Evolutionary conservation across 2,797 vertebrate species (phyloP), one percentile per base, ranked within the genome.

Genomic region (Crax fasciolata): DNA sequence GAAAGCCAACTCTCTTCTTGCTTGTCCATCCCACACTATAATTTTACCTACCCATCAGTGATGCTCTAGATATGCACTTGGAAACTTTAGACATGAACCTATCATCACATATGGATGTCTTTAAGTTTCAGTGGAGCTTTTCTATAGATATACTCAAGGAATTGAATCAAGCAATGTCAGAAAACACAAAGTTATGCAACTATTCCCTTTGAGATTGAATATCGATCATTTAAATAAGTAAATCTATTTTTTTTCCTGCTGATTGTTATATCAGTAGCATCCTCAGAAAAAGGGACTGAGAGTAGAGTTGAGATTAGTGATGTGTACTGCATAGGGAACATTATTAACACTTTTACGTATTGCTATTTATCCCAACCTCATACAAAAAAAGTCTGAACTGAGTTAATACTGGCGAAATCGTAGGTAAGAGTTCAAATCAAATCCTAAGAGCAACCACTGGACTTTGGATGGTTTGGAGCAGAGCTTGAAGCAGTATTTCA

Each of bases 401-500:
- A 24, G 55, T 35, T 73, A 76, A 61, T 74, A 35, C 61, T 21
- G n/a, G 70, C 10, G 74, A 87, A 90, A 73, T 80, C 54, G 13
- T 75, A 65, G 76, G 54, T 32, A 73, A 75, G 67, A 59, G 51
- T 84, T 83, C 68, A 70, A 51, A 74, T 41, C 12, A 83, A 89
- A 89, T 75, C 51, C 51, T 85, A 72, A 83, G 72, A 62, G 9
- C 11, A 83, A 28, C 32, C 35, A 24, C 24, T 89, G 54, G 66
- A 82, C 89, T 85, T 84, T 7, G 63, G 84, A 78, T 1, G 6
- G 25, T 83, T 94, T 93, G 72, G 68, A 87, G 54, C 38, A 84
- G 72, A 85, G 30, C 14, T 71, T 83, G 78, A 21, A 89, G 27
- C 65, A 62, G 21, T 89, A 89, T 91, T 92, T 95, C 75, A 87